Percentiles rank a stretch among this genome's conserved stretches.
These are phyloP conservation scores for Pelobates fuscus DNA, from an alignment of 2,113 vertebrate species.

Conservation along the genomic window DNA sequence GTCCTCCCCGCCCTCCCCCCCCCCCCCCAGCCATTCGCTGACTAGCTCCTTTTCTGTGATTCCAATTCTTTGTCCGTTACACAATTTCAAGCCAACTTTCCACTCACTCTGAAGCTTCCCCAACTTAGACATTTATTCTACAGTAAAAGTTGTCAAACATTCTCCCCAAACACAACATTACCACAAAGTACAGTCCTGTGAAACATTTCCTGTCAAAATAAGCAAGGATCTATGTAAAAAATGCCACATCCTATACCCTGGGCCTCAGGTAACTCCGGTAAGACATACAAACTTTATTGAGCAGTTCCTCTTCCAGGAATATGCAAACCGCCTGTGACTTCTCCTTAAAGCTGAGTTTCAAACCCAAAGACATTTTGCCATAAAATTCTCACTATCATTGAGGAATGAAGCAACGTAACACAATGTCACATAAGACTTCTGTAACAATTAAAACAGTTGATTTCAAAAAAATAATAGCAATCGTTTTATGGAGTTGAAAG, in stretches of 20 bases:
- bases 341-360: background rate
- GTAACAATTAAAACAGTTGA: too few species aligned
- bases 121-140: constrained; percentile 38
- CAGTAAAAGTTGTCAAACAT: constrained; percentile 35
- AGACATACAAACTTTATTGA: background rate
- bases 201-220: constrained; percentile 23
- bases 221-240: constrained; percentile 2
- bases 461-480: too few species aligned
- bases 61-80: constrained; percentile 33
- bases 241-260: constrained; percentile 1
- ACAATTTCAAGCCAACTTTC: constrained; percentile 25
- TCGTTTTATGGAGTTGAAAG: too few species aligned
- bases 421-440: too few species aligned
- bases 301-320: constrained; percentile 23
- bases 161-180: constrained; percentile 16
- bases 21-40: constrained; percentile 17
- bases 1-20: background rate
- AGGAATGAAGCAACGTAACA: too few species aligned
- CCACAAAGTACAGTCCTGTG: constrained; percentile 3
- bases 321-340: background rate
- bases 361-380: too few species aligned
- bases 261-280: background rate
- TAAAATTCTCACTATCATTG: too few species aligned
- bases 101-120: constrained; percentile 17
- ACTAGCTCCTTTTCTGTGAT: constrained; percentile 26